Percentiles rank a stretch among this genome's conserved stretches.
phyloP scores from a whole-genome alignment of 2,888 invertebrate genomes.

The Amphiduros pacificus region DNA sequence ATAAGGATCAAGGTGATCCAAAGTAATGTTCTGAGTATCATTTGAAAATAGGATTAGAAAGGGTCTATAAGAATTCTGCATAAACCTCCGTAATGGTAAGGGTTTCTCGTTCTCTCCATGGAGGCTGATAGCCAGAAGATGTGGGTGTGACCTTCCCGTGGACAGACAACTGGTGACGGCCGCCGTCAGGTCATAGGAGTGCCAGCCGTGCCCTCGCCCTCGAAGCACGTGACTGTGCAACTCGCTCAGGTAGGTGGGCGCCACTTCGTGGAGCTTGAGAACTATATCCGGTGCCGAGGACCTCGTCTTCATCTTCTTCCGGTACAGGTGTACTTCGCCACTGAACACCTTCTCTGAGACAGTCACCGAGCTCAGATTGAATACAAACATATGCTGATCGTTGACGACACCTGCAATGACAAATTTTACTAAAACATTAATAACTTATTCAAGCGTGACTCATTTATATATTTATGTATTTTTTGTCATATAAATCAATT shows the following conservation, averaged over 20 bases:
- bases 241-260: conserved; percentile 38
- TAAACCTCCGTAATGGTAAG: conserved; percentile 43
- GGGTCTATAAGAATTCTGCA: conserved; percentile 49
- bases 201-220: conserved; percentile 45
- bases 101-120: conserved; percentile 28
- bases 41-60: conserved; percentile 58
- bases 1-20: conserved; percentile 35
- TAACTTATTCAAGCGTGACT: conserved; percentile 44
- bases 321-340: conserved; percentile 58
- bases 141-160: conserved; percentile 32
- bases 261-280: conserved; percentile 42
- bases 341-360: conserved; percentile 51
- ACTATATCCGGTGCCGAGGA: conserved; percentile 29
- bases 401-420: conserved; percentile 51
- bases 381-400: conserved; percentile 55
- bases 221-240: conserved; percentile 37
- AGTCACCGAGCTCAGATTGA: conserved; percentile 56
- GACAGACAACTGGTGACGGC: conserved; percentile 44
- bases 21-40: conserved; percentile 46
- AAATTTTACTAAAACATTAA: too few relatives aligned
- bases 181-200: conserved; percentile 50
- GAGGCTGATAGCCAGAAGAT: conserved; percentile 50
- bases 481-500: too few relatives aligned
- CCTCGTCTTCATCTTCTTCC: conserved; percentile 31
- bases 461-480: too few relatives aligned